Percentiles rank a stretch among this genome's conserved stretches.
Conservation (phyloP, 1,140 invertebrate species). For the Euwallacea fornicatus region DNA sequence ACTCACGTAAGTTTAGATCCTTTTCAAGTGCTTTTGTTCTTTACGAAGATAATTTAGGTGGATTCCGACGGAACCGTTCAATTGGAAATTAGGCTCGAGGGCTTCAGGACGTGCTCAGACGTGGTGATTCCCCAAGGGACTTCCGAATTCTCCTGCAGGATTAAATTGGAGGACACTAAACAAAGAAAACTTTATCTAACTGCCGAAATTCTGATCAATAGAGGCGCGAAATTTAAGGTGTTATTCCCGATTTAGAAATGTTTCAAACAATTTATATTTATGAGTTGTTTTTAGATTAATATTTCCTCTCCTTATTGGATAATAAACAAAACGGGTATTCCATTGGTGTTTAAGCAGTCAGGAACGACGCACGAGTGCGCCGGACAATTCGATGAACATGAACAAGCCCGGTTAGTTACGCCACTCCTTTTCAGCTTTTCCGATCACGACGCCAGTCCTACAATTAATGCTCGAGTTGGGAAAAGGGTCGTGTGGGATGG, state of each 20-base stretch:
- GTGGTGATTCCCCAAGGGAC: conserved; percentile 59
- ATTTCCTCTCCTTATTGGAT: conserved; percentile 92
- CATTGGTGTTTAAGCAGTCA: conserved; percentile 92
- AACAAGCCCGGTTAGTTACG: conserved; percentile 86
- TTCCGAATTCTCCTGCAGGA: conserved; percentile 53
- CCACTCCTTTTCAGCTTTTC: conserved; percentile 94
- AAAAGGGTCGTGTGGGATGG: conserved; percentile 66
- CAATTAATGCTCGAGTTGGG: conserved; percentile 71
- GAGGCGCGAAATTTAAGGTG: conserved; percentile 55
- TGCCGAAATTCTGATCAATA: conserved; percentile 53
- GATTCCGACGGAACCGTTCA: conserved; percentile 72
- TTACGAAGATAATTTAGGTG: conserved; percentile 50
- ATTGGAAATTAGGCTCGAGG: conserved; percentile 77
- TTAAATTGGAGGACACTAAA: conserved; percentile 70
- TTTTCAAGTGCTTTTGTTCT: not conserved
- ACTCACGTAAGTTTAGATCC: conserved; percentile 42
- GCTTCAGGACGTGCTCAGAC: conserved; percentile 69
- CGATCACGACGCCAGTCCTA: conserved; percentile 77
- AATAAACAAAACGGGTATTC: conserved; percentile 92
- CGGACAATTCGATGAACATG: conserved; percentile 94
- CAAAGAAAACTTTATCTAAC: conserved; percentile 75
- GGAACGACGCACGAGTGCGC: conserved; percentile 77
- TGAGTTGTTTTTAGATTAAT: conserved; percentile 64
- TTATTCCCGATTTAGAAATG: not conserved
- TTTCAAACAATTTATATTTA: too few relatives aligned